Conservation (phyloP, 2,797 vertebrate species). For the Glyptemys insculpta region DNA sequence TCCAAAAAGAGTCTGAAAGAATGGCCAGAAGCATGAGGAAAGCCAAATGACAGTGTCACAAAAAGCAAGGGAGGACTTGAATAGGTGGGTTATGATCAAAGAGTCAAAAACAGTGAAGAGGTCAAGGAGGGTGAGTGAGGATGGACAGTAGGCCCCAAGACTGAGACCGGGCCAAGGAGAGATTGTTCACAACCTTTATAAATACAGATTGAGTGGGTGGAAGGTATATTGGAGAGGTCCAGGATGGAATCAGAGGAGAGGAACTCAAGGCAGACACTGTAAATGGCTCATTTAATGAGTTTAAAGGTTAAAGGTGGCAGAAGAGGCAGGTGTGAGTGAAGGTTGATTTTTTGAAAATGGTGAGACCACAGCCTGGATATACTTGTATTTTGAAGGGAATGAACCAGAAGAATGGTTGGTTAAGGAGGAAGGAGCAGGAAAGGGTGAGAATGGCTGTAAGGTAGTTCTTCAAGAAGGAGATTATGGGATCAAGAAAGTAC, state of each 20-base stretch:
- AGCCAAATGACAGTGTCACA: background rate
- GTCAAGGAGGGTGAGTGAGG: background rate
- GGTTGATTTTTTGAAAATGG: background rate
- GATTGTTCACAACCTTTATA: no score
- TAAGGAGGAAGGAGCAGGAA: background rate
- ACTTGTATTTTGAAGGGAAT: background rate
- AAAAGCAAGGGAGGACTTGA: background rate
- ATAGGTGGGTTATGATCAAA: background rate
- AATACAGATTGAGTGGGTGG: no score
- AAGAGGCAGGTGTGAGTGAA: background rate
- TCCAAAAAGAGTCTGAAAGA: background rate
- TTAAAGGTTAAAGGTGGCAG: background rate
- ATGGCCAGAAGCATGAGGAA: background rate
- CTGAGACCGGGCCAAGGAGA: background rate
- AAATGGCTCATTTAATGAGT: background rate
- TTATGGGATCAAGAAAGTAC: fast-evolving
- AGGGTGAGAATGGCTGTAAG: fast-evolving
- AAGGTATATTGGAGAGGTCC: no score
- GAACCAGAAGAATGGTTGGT: background rate
- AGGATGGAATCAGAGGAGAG: background rate
- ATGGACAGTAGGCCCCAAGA: fast-evolving
- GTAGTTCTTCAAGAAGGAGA: background rate
- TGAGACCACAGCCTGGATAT: background rate
- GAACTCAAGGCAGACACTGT: background rate
- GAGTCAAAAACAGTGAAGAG: background rate